Evolutionary conservation across 2,797 vertebrate genomes (phyloP), one percentile per base, ranked within the genome.

Genomic region (Myripristis murdjan): DNA sequence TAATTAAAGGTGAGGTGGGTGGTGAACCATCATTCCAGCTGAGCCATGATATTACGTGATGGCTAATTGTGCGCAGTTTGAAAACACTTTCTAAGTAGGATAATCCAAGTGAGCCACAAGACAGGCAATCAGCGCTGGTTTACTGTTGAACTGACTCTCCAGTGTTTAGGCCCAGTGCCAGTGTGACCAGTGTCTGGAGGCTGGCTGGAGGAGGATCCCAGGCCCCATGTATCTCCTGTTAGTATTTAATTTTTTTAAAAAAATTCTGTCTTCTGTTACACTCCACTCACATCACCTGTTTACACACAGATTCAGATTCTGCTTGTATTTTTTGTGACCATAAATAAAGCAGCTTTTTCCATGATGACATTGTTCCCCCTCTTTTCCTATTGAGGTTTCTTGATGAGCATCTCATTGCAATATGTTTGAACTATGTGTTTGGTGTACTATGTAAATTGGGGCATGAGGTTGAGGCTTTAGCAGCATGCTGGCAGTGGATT

Each of bases 11-110:
- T 33, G 64, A 55, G 47, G 6, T 9, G 54, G 61, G 51, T 58
- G 56, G 39, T 78, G 65, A 58, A 53, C 47, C 47, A 55, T 15
- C 55, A 8, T 54, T 64, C 31, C 35, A 43, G 15, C 4, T 72
- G 60, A 80, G 53, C 77, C 64, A 44, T 56, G 58, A 14, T 35
- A 75, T 59, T 35, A 74, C 66, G 24, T 90, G 90, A 89, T 92
- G 92, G 81, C 88, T 94, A 82, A 88, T 79, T 96, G 95, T 95
- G 91, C 94, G 94, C 91, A 92, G 87, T 90, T 88, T 87, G 73
- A 77, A 87, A 91, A 89, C 69, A 87, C 73, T 58, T 71, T 74
- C 58, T 65, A 70, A 79, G 60, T 41, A 77, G 63, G 41, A 60
- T 87, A 79, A 85, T 73, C 69, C 46, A 43, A 64, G 39, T 28